Evolutionary conservation across 1,140 invertebrate genomes (phyloP).

Genomic region (Augochlora pura): DNA sequence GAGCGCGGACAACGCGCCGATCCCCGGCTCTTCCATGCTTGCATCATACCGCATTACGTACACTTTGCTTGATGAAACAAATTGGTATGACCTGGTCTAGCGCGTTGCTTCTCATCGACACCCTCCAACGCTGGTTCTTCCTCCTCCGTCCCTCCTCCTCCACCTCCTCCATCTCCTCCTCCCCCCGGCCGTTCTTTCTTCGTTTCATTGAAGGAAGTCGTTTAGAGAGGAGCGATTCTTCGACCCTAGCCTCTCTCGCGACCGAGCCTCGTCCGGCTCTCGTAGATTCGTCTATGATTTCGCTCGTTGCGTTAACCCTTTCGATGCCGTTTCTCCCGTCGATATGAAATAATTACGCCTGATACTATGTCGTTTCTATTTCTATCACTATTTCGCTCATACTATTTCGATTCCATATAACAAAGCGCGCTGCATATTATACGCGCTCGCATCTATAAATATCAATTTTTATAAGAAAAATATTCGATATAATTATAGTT

Average conservation of each 20-base stretch:
- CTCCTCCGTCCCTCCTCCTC: neutral
- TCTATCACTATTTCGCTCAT: no score
- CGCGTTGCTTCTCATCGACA: slow-evolving; percentile 45
- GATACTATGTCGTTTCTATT: no score
- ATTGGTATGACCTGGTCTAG: slow-evolving; percentile 63
- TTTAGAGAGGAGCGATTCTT: slow-evolving; percentile 38
- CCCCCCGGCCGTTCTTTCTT: slow-evolving; percentile 22
- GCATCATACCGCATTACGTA: slow-evolving; percentile 35
- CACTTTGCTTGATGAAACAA: slow-evolving; percentile 58
- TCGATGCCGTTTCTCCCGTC: no score
- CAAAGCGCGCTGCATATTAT: no score
- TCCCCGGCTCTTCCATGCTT: slow-evolving; percentile 29
- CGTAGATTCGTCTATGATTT: slow-evolving; percentile 2
- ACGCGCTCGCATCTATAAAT: no score
- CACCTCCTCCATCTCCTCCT: neutral
- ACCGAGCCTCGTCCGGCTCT: neutral
- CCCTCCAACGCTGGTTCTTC: slow-evolving; percentile 26
- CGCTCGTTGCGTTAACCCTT: no score
- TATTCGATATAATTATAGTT: no score
- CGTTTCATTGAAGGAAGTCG: slow-evolving; percentile 48
- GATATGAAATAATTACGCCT: no score
- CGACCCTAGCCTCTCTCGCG: slow-evolving; percentile 1
- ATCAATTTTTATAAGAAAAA: no score
- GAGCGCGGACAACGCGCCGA: slow-evolving; percentile 2
- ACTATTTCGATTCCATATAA: no score